Base-by-base conservation (phyloP, 2,113 vertebrate genomes). In the Sander lucioperca region DNA sequence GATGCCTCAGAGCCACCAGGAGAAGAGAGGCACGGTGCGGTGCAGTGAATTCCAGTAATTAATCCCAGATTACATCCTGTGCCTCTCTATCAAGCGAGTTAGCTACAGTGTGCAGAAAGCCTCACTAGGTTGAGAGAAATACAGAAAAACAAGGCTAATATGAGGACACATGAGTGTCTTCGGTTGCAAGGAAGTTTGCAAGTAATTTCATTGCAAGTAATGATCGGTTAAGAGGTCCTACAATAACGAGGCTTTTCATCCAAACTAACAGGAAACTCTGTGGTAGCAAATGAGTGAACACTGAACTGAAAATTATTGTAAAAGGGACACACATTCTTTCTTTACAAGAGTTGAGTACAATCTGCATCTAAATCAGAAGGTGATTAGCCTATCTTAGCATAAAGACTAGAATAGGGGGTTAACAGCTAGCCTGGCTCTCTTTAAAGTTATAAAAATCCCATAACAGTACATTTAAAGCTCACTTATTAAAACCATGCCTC, bases 11-110 rank as follows among this genome's bases (percentile, higher is more conserved):
- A 81, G 79, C 72, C 86, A 62, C 86, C 83, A 66, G 79, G 71
- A 81, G 78, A 77, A 80, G 84, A 82, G 86, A 90, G 51, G 68
- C n/a, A 14, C 25, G 69, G 56, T 53, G 68, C 62, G 48, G 66
- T 47, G 82, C 87, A 62, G 76, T 86, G 89, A 91, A 91, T 90
- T 86, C 81, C 80, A 48, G 82, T 92, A 94, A 95, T 95, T 92
- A 94, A 94, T 94, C 92, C 89, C 89, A 90, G 86, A 93, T 94
- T 95, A 93, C 92, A 94, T 89, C 86, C 83, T 79, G 73, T 61
- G 80, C 82, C 84, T 84, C 88, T 89, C 92, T 83, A 93, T 93
- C 92, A 92, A 43, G 72, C 33, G 47, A 87, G 93, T 85, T 88
- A 92, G 80, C 80, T n/a, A 13, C 71, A 81, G 82, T 67, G 76